phyloP scores from a whole-genome alignment of 2,797 vertebrate species.

The Falco novaeseelandiae region DNA sequence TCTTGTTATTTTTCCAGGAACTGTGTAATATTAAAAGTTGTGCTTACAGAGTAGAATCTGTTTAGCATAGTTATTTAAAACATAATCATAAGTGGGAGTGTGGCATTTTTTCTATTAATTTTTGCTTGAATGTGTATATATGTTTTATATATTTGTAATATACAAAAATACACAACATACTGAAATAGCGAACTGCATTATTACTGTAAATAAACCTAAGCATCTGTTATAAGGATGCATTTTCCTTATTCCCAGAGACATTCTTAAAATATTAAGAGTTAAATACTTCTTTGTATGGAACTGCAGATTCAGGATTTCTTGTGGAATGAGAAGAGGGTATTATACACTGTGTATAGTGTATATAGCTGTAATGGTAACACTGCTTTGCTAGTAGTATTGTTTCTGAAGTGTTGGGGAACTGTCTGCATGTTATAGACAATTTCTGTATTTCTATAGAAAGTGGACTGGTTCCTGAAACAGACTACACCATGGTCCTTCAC shows the following conservation, averaged over 20 bases:
- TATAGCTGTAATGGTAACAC: neutral
- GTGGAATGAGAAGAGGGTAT: neutral
- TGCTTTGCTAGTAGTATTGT: neutral
- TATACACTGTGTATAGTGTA: neutral
- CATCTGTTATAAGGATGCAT: neutral
- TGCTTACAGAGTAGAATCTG: accelerated
- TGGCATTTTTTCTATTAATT: neutral
- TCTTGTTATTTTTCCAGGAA: neutral
- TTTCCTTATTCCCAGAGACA: neutral
- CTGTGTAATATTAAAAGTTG: neutral
- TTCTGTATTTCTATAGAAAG: neutral
- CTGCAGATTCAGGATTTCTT: neutral
- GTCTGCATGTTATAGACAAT: accelerated
- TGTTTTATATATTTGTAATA: neutral
- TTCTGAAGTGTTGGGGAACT: neutral
- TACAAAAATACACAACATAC: neutral
- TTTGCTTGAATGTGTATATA: neutral
- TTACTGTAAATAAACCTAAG: neutral
- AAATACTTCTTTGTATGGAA: neutral
- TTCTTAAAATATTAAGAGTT: neutral
- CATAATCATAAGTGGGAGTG: neutral
- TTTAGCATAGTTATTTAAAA: neutral
- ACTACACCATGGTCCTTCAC: neutral
- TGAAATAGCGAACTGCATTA: neutral
- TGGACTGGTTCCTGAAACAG: neutral